Conservation (phyloP, 2,113 vertebrate genomes). For the Stegastes partitus region DNA sequence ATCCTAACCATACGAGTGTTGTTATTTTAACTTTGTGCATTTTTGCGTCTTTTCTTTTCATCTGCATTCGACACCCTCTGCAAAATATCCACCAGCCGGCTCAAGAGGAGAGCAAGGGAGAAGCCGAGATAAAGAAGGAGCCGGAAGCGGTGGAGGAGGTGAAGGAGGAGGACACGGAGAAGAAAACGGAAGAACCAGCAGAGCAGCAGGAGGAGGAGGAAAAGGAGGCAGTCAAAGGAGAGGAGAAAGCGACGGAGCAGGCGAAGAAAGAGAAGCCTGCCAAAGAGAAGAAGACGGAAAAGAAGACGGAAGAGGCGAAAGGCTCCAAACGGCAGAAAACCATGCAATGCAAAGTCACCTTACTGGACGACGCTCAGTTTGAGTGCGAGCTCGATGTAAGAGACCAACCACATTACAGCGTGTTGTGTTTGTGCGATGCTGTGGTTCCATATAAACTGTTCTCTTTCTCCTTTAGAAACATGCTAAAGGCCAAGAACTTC, state of each 20-base stretch:
- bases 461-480: conserved; percentile 90
- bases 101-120: conserved; percentile 82
- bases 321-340: conserved; percentile 88
- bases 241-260: conserved; percentile 39
- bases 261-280: conserved; percentile 76
- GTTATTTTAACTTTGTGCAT: neutral
- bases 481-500: conserved; percentile 93
- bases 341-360: conserved; percentile 92
- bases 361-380: conserved; percentile 92
- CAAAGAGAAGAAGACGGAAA: conserved; percentile 75
- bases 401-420: neutral
- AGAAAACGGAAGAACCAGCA: conserved; percentile 52
- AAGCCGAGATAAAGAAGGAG: conserved; percentile 58
- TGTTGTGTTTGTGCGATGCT: neutral
- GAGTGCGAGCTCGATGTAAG: conserved; percentile 95
- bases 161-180: conserved; percentile 75
- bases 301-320: conserved; percentile 84
- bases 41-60: neutral
- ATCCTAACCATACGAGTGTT: neutral
- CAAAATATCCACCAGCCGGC: conserved; percentile 50
- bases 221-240: conserved; percentile 38
- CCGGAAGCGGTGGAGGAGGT: conserved; percentile 79
- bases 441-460: neutral
- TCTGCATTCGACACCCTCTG: conserved; percentile 11
- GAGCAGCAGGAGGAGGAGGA: conserved; percentile 32